Base-by-base conservation (phyloP, 2,888 invertebrate species). In the Euspilapteryx auroguttella region DNA sequence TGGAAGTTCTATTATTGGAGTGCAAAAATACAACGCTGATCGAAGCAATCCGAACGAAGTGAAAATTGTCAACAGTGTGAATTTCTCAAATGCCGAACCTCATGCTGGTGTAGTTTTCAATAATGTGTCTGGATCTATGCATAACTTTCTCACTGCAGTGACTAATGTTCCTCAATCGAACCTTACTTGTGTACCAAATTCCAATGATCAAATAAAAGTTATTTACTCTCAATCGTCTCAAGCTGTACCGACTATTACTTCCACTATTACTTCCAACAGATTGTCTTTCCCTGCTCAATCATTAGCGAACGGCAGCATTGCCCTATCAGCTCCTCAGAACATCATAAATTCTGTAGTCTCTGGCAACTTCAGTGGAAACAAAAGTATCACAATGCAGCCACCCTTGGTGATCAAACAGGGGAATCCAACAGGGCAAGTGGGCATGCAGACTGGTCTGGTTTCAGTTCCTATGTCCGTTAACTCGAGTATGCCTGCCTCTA, bases 221-320 rank as follows among this genome's bases (percentile, higher is more conserved):
- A 69, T 79, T 38, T 79, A 78, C 49, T 69, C 75, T 28, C 77
- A 79, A 41, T 52, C 58, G 29, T 58, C 59, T 38, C 77, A 78
- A 44, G 52, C 62, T 36, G 57, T 78, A 48, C 45, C 64, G 34
- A 64, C 66, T 22, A 46, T 58, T 38, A n/a, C 35, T 37, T 13
- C 52, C 24, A n/a, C n/a, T n/a, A n/a, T n/a, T n/a, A n/a, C n/a
- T n/a, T n/a, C n/a, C n/a, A 49, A 39, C 40, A 42, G 50, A 37
- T 43, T 55, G 32, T 38, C 52, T 2, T 47, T 53, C 37, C 46
- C 61, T 29, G 37, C 49, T 12, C 85, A 85, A 56, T 73, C 80
- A 36, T 55, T 87, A 45, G 81, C 84, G 26, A 88, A 87, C 65
- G 86, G 87, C 39, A 83, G 84, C 33, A 78, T 87, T 44, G 83